Base-by-base conservation (phyloP, 2,113 vertebrate genomes). In the Percina caprodes region DNA sequence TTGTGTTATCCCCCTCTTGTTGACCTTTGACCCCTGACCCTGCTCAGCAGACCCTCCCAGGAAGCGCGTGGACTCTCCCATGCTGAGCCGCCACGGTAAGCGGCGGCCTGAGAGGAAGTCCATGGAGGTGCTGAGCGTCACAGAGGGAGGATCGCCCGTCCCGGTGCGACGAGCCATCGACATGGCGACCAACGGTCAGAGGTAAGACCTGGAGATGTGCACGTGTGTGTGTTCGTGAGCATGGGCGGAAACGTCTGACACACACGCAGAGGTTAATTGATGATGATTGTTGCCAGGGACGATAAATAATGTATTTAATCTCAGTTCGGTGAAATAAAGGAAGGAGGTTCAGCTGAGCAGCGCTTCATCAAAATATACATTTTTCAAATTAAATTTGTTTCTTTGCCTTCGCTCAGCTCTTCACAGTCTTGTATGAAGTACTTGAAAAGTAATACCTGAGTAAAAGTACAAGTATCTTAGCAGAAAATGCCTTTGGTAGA, bases 11-110 rank as follows among this genome's bases (percentile, higher is more conserved):
- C 54, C 54, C 3, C 11, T 2, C n/a, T 5, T 15, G 2, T 51
- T 78, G 72, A 46, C 63, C 66, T 62, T 16, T 69, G 59, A 65
- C 76, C 33, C 51, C 18, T 33, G 10, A 7, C 26, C 59, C 26
- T 73, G 76, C 3, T 16, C 86, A 91, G 72, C 92, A 96, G 98
- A 99, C 90, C 98, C 98, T 16, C 98, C 98, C 60, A 96, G 97
- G 95, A 99, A 99, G 95, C 97, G 98, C 0, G 98, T 99, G 88
- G 98, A 99, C 92, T 99, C 98, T 12, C 98, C 98, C 0, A 97
- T 99, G 97, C 94, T 99, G 92, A 99, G 97, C 77, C 96, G 98
- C 21, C 98, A 99, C 7, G 97, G 97, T 77, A 99, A 99, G 92
- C 90, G 98, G 89, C 95, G 98, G 66, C 98, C 98, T 0, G 98